phyloP scores from a whole-genome alignment of 2,888 invertebrate species.

The Erebia palarica region DNA sequence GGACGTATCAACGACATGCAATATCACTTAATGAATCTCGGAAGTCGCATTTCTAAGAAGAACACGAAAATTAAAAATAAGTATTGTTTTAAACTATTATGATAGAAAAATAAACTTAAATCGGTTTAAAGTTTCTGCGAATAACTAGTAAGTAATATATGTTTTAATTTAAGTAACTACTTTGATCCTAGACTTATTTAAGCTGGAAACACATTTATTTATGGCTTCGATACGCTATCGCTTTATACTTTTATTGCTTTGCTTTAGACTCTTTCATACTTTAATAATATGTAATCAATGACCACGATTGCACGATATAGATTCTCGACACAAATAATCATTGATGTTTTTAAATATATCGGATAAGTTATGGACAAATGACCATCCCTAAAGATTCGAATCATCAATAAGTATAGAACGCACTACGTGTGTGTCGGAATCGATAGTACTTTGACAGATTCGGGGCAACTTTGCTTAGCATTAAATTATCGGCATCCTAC shows the following conservation, averaged over 20 bases:
- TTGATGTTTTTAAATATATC: too few relatives aligned
- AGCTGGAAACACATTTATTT: constrained; percentile 4
- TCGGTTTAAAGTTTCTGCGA: too few relatives aligned
- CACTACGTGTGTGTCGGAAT: neutral
- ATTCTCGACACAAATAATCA: neutral
- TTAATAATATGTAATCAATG: constrained; percentile 1
- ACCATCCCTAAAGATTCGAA: neutral
- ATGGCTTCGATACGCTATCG: constrained; percentile 9
- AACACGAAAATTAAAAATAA: neutral
- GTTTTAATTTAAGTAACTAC: too few relatives aligned
- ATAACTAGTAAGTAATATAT: too few relatives aligned
- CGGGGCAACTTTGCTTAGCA: neutral
- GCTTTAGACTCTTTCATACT: neutral
- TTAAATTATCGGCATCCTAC: constrained; percentile 1
- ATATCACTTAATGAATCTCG: neutral
- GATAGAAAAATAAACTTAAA: too few relatives aligned
- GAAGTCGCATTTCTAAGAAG: neutral
- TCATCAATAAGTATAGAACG: neutral
- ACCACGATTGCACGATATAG: neutral
- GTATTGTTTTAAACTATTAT: neutral
- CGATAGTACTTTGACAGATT: neutral
- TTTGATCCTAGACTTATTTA: neutral
- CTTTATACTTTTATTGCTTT: neutral
- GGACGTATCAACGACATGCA: neutral
- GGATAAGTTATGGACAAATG: too few relatives aligned